A percentile compares a stretch with the other conserved stretches of the same genome.
These are phyloP conservation scores for Troides oblongomaculatus DNA, from an alignment of 2,888 invertebrate species.

Conservation along the genomic window DNA sequence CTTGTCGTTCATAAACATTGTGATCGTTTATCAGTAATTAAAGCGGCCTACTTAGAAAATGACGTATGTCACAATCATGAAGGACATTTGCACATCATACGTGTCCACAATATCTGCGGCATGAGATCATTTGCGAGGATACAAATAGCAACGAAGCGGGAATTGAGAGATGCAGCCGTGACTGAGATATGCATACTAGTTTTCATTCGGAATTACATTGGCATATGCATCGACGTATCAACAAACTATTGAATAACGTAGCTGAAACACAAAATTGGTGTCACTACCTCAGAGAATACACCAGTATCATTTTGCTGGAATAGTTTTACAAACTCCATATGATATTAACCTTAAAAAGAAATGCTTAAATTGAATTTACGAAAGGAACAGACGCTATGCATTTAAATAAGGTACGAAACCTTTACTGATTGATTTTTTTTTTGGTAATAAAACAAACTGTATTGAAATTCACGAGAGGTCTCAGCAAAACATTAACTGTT, in stretches of 20 bases:
- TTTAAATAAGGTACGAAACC: conserved; percentile 64
- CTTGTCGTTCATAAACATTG: conserved; percentile 7
- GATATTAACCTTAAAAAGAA: background rate
- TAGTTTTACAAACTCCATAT: conserved; percentile 1
- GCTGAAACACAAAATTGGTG: conserved; percentile 20
- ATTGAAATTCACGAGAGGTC: conserved; percentile 59
- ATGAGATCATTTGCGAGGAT: conserved; percentile 33
- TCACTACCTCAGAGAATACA: conserved; percentile 18
- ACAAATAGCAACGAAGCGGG: conserved; percentile 30
- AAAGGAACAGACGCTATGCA: conserved; percentile 42
- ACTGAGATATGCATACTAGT: conserved; percentile 24
- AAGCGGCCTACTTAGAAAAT: conserved; percentile 20
- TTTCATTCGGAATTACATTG: conserved; percentile 26
- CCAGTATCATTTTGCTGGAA: conserved; percentile 17
- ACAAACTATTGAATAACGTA: conserved; percentile 22
- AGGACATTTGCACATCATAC: conserved; percentile 27
- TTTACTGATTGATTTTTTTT: conserved; percentile 62
- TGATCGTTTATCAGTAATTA: conserved; percentile 17
- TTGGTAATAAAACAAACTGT: conserved; percentile 57
- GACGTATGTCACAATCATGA: conserved; percentile 23
- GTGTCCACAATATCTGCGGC: conserved; percentile 25
- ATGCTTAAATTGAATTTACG: conserved; percentile 22
- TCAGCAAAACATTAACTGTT: conserved; percentile 51
- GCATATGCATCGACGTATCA: conserved; percentile 20
- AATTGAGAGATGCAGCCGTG: conserved; percentile 9